A percentile compares a stretch with the other conserved stretches of the same genome.
Conservation (phyloP, 2,113 vertebrate species). For the Macrotis lagotis region DNA sequence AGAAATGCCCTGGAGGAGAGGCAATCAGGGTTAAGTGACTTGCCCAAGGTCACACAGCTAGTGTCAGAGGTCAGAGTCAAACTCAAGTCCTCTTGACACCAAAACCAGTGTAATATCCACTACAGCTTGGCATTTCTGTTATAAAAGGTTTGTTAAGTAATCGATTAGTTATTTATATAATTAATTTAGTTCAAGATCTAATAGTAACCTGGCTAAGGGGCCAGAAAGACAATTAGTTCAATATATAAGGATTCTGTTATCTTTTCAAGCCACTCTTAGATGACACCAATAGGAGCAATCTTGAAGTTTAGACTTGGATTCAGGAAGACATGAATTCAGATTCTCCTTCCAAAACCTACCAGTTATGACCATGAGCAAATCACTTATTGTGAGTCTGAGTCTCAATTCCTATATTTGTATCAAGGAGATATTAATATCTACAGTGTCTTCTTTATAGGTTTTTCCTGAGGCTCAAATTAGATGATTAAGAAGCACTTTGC, state of each 20-base stretch:
- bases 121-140: not conserved
- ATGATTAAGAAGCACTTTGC: not conserved
- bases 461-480: not conserved
- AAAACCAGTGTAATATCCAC: too few relatives aligned
- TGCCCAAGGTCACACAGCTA: too few relatives aligned
- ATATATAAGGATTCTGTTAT: too few relatives aligned
- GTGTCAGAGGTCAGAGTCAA: too few relatives aligned
- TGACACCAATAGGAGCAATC: not conserved
- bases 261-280: too few relatives aligned
- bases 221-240: not conserved
- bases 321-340: not conserved
- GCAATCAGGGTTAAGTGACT: too few relatives aligned
- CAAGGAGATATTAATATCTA: too few relatives aligned
- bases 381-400: not conserved
- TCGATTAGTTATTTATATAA: not conserved
- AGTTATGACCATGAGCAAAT: not conserved
- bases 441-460: too few relatives aligned
- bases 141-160: not conserved
- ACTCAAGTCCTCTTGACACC: too few relatives aligned
- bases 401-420: not conserved
- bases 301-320: not conserved
- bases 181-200: not conserved
- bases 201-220: not conserved
- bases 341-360: not conserved
- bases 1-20: too few relatives aligned